Conservation (phyloP, 1,140 invertebrate genomes). For the Melitaea cinxia region DNA sequence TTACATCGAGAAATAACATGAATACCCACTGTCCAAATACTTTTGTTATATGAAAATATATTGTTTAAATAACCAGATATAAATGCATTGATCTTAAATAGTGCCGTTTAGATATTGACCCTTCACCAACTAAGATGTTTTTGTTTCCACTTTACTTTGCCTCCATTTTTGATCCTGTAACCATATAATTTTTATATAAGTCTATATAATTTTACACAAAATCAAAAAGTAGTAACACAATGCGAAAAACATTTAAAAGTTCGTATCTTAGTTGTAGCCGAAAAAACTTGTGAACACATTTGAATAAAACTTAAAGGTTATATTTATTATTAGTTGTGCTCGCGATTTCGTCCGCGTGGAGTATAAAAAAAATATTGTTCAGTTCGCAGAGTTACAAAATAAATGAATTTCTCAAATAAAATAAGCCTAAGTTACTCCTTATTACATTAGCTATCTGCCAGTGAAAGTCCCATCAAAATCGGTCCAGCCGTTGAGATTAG, state of each 20-base stretch:
- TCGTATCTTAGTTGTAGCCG: background rate
- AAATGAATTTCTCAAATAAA: too few species aligned
- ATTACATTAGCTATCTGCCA: too few species aligned
- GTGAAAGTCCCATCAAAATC: too few species aligned
- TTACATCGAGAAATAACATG: slow-evolving; percentile 56
- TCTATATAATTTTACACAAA: background rate
- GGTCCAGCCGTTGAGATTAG: too few species aligned
- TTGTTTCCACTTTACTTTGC: slow-evolving; percentile 69
- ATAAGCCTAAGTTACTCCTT: too few species aligned
- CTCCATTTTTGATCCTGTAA: slow-evolving; percentile 79
- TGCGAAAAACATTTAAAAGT: slow-evolving; percentile 1
- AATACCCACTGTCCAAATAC: slow-evolving; percentile 53
- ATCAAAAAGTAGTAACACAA: background rate
- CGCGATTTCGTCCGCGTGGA: too few species aligned
- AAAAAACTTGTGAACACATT: background rate
- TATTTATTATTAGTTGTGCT: background rate
- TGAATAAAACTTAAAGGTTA: background rate
- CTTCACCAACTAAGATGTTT: slow-evolving; percentile 52
- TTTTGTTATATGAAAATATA: slow-evolving; percentile 71
- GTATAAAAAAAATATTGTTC: too few species aligned
- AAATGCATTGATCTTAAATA: slow-evolving; percentile 29
- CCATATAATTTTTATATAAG: slow-evolving; percentile 39
- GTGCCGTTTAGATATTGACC: slow-evolving; percentile 16
- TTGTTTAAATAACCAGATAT: slow-evolving; percentile 47
- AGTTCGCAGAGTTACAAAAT: too few species aligned